Percentiles rank a stretch among this genome's conserved stretches.
These are phyloP conservation scores for Laterallus jamaicensis DNA, from an alignment of 2,113 vertebrate genomes.

Conservation along the genomic window DNA sequence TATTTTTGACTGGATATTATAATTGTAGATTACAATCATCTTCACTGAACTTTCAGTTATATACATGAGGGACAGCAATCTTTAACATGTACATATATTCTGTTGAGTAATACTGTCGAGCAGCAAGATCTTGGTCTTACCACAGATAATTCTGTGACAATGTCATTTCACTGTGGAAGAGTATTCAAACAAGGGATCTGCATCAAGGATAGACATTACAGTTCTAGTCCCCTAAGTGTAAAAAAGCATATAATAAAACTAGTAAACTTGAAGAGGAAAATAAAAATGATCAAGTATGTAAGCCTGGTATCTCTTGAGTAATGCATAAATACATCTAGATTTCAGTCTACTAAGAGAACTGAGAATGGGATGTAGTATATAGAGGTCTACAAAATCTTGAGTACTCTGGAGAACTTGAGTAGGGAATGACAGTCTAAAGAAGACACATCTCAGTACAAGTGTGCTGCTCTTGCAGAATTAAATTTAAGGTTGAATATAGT, in stretches of 20 bases:
- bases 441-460: neutral
- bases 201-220: neutral
- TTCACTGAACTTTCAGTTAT: neutral
- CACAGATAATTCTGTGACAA: neutral
- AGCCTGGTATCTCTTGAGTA: neutral
- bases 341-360: neutral
- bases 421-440: neutral
- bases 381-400: neutral
- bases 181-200: neutral
- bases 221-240: neutral
- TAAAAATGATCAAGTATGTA: neutral
- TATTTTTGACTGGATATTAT: neutral
- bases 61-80: neutral
- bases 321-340: neutral
- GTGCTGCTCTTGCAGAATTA: neutral
- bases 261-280: neutral
- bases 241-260: neutral
- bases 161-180: neutral
- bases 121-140: neutral
- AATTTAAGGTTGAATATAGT: neutral
- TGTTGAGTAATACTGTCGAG: neutral
- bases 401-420: neutral
- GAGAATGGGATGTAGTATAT: neutral
- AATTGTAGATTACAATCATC: neutral
- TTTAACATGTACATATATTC: neutral